Percentiles rank a stretch among this genome's conserved stretches.
Evolutionary conservation across 1,140 invertebrate species (phyloP).

Genomic region (Dendroctonus valens): DNA sequence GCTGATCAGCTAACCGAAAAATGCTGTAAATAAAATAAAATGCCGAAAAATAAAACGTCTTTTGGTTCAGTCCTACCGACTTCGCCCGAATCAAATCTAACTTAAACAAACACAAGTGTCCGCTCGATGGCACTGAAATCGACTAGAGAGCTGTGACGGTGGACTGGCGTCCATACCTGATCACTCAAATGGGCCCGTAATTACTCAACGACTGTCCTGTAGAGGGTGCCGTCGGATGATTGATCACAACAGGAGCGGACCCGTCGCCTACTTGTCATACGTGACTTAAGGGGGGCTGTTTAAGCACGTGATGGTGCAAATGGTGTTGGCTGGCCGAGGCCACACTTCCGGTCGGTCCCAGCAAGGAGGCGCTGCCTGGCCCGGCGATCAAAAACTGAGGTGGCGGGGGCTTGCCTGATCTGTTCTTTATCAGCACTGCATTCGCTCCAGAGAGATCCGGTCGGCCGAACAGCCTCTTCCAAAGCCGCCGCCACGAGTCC

Average conservation of each 20-base stretch:
- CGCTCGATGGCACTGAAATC: slow-evolving; percentile 38
- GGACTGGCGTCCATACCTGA: slow-evolving; percentile 44
- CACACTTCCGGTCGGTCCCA: slow-evolving; percentile 56
- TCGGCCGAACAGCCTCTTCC: slow-evolving; percentile 65
- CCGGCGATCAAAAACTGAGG: slow-evolving; percentile 56
- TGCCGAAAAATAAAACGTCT: too few relatives aligned
- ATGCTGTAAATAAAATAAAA: too few relatives aligned
- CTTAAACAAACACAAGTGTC: slow-evolving; percentile 31
- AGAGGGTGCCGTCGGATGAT: slow-evolving; percentile 47
- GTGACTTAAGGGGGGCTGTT: slow-evolving; percentile 68
- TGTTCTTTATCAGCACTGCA: slow-evolving; percentile 61
- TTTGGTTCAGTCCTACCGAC: slow-evolving; percentile 6
- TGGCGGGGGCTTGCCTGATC: slow-evolving; percentile 56
- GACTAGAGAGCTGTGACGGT: slow-evolving; percentile 53
- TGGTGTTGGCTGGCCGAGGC: slow-evolving; percentile 67
- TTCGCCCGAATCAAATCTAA: slow-evolving; percentile 9
- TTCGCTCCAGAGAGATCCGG: slow-evolving; percentile 56
- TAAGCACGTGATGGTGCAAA: slow-evolving; percentile 68
- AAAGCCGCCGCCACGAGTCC: slow-evolving; percentile 85
- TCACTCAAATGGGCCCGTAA: slow-evolving; percentile 58
- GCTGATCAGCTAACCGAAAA: too few relatives aligned
- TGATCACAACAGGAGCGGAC: slow-evolving; percentile 50
- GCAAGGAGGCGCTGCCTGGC: slow-evolving; percentile 55
- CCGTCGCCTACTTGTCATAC: slow-evolving; percentile 67
- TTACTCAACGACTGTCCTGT: slow-evolving; percentile 58